Evolutionary conservation across 2,797 vertebrate species (phyloP).

Genomic region (Tangara arthus): DNA sequence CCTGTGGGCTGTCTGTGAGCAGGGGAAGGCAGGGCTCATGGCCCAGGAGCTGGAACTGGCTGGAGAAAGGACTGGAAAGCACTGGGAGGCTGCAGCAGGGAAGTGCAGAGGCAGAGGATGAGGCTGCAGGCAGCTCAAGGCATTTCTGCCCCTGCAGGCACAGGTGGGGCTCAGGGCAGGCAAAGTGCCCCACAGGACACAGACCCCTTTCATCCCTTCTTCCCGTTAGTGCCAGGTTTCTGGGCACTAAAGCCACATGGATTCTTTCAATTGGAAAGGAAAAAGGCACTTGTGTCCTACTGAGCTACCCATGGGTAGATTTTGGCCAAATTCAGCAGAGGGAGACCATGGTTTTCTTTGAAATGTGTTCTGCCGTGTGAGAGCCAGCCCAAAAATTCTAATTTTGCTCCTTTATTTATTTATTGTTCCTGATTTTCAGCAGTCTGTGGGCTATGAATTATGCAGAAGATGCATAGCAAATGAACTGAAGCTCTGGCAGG

Average conservation of each 20-base stretch:
- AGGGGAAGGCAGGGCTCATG: accelerated
- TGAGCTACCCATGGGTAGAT: not conserved
- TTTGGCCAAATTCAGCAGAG: not conserved
- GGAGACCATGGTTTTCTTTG: not conserved
- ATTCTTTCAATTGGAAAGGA: not conserved
- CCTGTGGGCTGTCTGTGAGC: accelerated
- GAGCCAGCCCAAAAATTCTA: not conserved
- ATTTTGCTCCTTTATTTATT: not conserved
- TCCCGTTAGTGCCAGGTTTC: not conserved
- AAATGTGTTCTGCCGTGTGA: not conserved
- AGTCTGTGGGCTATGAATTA: conserved; percentile 21
- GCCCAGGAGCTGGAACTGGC: not conserved
- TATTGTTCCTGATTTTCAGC: not conserved
- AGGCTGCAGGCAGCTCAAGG: not conserved
- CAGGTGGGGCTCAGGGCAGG: not conserved
- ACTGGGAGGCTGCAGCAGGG: not conserved
- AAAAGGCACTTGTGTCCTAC: not conserved
- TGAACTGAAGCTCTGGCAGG: not conserved
- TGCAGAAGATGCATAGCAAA: not conserved
- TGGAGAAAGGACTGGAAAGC: not conserved
- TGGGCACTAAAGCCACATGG: not conserved
- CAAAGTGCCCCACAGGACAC: not conserved
- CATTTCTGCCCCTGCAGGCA: not conserved
- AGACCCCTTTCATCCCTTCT: not conserved
- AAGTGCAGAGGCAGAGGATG: too few species aligned